Base-by-base conservation (phyloP, 2,888 invertebrate species). In the Drosophila setosimentum region DNA sequence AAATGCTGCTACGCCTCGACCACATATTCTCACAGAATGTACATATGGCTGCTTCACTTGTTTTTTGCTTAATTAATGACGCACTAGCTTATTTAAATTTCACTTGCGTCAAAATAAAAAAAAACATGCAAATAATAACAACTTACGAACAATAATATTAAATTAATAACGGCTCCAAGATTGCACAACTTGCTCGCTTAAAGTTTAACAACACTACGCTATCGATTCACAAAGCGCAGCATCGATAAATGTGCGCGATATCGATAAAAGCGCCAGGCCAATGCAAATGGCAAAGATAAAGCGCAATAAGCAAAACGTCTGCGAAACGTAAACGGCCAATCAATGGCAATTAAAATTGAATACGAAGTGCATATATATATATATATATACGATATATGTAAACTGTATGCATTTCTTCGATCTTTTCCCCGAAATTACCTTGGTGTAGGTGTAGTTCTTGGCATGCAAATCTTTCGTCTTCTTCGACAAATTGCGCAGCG, bases 391-490 rank as follows among this genome's bases (percentile, higher is more conserved):
- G 7, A 4, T 53, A n/a, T 55, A 35, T 27, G 1, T 18, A 33
- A 37, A 33, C 27, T 21, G 13, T 53, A 68, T 62, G 66, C 72
- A 66, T 60, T 33, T 50, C 16, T 37, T 42, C 13, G 6, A 24
- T 45, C 4, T n/a, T 45, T 24, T 8, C 18, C 3, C 27, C 24
- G 0, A 24, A 68, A 81, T 95, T 95, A 96, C 96, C 96, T 96
- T 96, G 90, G 96, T 95, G 92, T 96, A 96, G 95, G 82, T 90
- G 81, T 84, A 91, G 76, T 91, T 92, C 42, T 92, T 92, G 79
- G 91, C 91, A 71, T 91, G 91, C 67, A 90, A 80, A 73, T 92
- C 92, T 89, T 91, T 90, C 69, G 89, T 89, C 75, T 88, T 91
- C 78, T 89, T 91, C 11, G 91, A 91, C 54, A 92, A 81, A 83